Base-by-base conservation (phyloP, 2,797 vertebrate species). In the Hylomyscus alleni region DNA sequence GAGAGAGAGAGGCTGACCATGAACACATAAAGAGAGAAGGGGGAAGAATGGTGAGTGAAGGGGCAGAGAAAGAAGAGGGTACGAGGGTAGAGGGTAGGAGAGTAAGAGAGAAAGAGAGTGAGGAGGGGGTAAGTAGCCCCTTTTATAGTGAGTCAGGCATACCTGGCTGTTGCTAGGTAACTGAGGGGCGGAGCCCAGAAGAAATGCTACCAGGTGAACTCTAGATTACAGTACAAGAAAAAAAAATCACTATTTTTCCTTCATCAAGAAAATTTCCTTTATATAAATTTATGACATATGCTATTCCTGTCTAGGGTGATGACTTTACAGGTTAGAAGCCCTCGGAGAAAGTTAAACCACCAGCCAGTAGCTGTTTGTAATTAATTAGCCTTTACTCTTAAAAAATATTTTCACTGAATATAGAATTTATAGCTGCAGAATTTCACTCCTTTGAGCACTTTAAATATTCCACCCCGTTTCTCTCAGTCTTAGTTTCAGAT, bases 301-400 rank as follows among this genome's bases (percentile, higher is more conserved):
- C 22, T 89, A 73, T 62, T 94, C 81, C 72, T 77, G 60, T 17
- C n/a, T 12, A 84, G 73, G 72, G 29, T 77, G 69, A 69, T 47
- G 78, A 44, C 37, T 44, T 94, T 88, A 44, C 6, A 91, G 65
- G 34, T 83, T 52, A 50, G 40, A 76, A 54, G 31, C 6, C 29
- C 6, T 26, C 0, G 4, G 31, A 24, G 47, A 89, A 89, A 31
- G n/a, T 62, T 40, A 62, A 72, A 24, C 52, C 22, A 6, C n/a
- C n/a, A 78, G 60, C 47, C 8, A 89, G 40, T 19, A 78, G 56
- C 62, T 69, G 31, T 72, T 91, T 72, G 67, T 83, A 83, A 91
- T 76, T 67, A 65, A 69, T 89, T 84, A 52, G 13, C 60, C 82
- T 94, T 60, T 60, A 62, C 29, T 88, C 19, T 92, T 78, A 69